phyloP scores from a whole-genome alignment of 2,113 vertebrate species.

The Poeciliopsis prolifica region DNA sequence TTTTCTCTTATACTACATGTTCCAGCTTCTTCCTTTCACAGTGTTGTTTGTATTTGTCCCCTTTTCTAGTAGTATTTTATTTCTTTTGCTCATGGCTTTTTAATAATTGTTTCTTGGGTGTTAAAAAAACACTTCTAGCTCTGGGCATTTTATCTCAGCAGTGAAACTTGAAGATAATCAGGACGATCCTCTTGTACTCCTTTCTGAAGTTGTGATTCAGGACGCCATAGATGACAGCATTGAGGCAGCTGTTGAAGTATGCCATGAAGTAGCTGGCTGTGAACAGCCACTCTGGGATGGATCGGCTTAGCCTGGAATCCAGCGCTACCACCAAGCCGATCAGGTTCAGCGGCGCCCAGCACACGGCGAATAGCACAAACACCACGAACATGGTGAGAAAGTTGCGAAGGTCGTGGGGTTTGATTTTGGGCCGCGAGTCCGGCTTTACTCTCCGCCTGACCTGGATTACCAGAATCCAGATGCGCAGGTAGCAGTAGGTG shows the following conservation, averaged over 20 bases:
- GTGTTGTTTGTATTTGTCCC: slow-evolving; percentile 20
- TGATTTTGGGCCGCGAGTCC: slow-evolving; percentile 76
- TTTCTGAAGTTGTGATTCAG: slow-evolving; percentile 86
- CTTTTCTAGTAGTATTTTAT: slow-evolving; percentile 3
- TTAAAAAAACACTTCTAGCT: background rate
- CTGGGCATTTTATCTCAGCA: slow-evolving; percentile 56
- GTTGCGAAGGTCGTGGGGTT: slow-evolving; percentile 83
- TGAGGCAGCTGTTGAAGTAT: slow-evolving; percentile 88
- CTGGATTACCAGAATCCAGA: slow-evolving; percentile 84
- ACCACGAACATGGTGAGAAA: slow-evolving; percentile 88
- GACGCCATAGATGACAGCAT: slow-evolving; percentile 83
- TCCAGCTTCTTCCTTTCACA: background rate
- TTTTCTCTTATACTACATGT: slow-evolving; percentile 2
- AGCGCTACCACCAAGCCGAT: slow-evolving; percentile 84
- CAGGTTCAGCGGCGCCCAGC: slow-evolving; percentile 85
- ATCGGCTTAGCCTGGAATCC: slow-evolving; percentile 69
- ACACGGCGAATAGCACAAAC: slow-evolving; percentile 85
- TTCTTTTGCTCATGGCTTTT: slow-evolving; percentile 9
- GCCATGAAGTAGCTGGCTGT: slow-evolving; percentile 87
- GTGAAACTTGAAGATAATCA: slow-evolving; percentile 78
- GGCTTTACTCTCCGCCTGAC: slow-evolving; percentile 80
- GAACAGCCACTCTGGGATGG: slow-evolving; percentile 85
- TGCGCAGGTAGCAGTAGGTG: slow-evolving; percentile 85
- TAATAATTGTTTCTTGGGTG: background rate
- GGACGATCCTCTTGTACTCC: slow-evolving; percentile 85